Evolutionary conservation across 1,140 invertebrate genomes (phyloP), one percentile per base, ranked within the genome.

Genomic region (Eumeta japonica): DNA sequence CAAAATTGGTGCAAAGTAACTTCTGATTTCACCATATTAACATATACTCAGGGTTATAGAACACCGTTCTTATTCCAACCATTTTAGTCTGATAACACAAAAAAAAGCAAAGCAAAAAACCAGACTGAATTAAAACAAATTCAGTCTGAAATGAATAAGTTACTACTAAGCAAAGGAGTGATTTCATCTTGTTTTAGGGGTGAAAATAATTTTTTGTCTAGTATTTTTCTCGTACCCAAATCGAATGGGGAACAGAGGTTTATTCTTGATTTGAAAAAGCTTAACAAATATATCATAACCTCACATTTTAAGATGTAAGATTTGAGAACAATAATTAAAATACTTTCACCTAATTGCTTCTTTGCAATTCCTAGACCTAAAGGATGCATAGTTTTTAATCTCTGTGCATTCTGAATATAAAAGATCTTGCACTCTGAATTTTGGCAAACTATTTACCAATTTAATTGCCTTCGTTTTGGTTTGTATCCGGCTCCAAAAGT

Each of bases 241-340:
- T 17, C 43, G 28, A 33, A 45, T 16, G 39, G 39, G 10, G 13
- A 28, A 16, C n/a, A 31, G 3, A 36, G 39, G 28, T 37, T 41
- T 9, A 42, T 45, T 16, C 15, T 45, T 17, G 42, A 41, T 37
- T 37, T 45, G 30, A 42, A 45, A 32, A 11, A 37, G 11, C 18
- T 45, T 3, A 45, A 45, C 36, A 42, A 29, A 15, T 40, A 24
- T 34, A 36, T 45, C 19, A 10, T 1, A 10, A 34, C 39, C 14
- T 11, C 16, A 14, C 43, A 45, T 34, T 45, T 45, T 15, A 45
- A 45, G 37, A 28, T 45, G 18, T 38, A 45, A 37, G 43, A 45
- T 45, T 12, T 29, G 3, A 42, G 29, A 17, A 45, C 39, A 28
- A 38, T 28, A 13, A 16, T 16, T 5, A 45, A 40, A 16, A 16